Evolutionary conservation across 92 coral and sea anemone species (phyloP).

Genomic region (Galaxea fascicularis): DNA sequence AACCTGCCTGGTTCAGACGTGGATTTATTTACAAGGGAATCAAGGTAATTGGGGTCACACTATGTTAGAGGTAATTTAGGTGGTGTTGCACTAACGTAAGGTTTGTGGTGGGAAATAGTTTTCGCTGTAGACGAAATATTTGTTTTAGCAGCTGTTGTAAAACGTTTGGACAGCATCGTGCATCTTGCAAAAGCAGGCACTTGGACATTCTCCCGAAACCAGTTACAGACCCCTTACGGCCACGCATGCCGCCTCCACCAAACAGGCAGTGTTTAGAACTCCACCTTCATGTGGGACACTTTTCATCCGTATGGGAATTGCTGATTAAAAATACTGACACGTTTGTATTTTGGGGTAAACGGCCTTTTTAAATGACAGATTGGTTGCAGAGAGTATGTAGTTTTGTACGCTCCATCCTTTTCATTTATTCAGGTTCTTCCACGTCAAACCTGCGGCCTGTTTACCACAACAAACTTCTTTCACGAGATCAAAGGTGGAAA

Average conservation of each 20-base stretch:
- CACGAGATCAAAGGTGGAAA: slow-evolving; percentile 90
- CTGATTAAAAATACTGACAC: too few species aligned
- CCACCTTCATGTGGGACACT: too few species aligned
- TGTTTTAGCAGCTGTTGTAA: too few species aligned
- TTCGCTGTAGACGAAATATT: not conserved
- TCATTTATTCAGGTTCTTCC: slow-evolving; percentile 80
- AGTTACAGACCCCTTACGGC: too few species aligned
- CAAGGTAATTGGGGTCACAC: slow-evolving; percentile 54
- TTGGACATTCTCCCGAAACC: too few species aligned
- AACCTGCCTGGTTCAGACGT: slow-evolving; percentile 95
- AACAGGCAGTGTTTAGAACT: too few species aligned
- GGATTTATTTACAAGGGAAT: slow-evolving; percentile 91
- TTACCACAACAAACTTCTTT: slow-evolving; percentile 93
- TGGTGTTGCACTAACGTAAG: not conserved
- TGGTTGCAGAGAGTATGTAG: not conserved
- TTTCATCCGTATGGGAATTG: too few species aligned
- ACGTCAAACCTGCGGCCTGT: slow-evolving; percentile 94
- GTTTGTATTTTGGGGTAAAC: too few species aligned
- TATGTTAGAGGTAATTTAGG: not conserved
- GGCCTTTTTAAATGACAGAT: too few species aligned
- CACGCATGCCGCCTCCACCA: too few species aligned
- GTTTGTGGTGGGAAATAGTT: not conserved
- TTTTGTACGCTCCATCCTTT: not conserved
- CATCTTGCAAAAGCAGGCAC: too few species aligned
- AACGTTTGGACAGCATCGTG: too few species aligned